Evolutionary conservation across 2,797 vertebrate genomes (phyloP), one percentile per base, ranked within the genome.

Genomic region (Trachops cirrhosus): DNA sequence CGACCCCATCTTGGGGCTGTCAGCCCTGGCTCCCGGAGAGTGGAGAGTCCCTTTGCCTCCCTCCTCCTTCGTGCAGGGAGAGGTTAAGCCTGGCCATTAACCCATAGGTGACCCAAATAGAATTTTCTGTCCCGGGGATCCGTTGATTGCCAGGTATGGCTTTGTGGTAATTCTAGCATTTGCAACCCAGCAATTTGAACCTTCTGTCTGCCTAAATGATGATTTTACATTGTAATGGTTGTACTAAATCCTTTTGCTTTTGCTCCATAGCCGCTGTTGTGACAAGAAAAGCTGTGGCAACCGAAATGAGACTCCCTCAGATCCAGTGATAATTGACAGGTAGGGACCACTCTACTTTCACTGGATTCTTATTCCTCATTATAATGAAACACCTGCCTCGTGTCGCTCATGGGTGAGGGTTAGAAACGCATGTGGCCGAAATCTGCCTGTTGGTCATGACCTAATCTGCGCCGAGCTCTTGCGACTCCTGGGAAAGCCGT

Each of bases 271-370:
- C 98, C 99, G 98, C 97, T 99, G 99, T 99, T 99, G 99, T 99
- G 99, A 99, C 99, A 99, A 99, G 99, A 99, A 99, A 99, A 99
- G 99, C 99, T 99, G 99, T 97, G 99, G 99, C 98, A 99, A 99
- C 99, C 99, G 99, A 98, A 99, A 99, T 98, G 99, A 99, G 99
- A 99, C 99, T 97, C 99, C 99, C 97, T 99, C 99, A 97, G 99
- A 99, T 99, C 99, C 99, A 94, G 99, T 99, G 98, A 99, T 99
- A 99, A 99, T 99, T 99, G 99, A 99, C 99, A 99, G 99, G 99
- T 99, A 99, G 99, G 99, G 98, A 98, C 98, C 98, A 98, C 98
- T 98, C 98, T 98, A 98, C 98, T 98, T 98, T 98, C 94, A 96
- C 97, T 98, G 97, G 62, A 71, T 98, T 96, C 94, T 94, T 71